Conservation (phyloP, 2,888 invertebrate genomes). For the Drosophila robusta region DNA sequence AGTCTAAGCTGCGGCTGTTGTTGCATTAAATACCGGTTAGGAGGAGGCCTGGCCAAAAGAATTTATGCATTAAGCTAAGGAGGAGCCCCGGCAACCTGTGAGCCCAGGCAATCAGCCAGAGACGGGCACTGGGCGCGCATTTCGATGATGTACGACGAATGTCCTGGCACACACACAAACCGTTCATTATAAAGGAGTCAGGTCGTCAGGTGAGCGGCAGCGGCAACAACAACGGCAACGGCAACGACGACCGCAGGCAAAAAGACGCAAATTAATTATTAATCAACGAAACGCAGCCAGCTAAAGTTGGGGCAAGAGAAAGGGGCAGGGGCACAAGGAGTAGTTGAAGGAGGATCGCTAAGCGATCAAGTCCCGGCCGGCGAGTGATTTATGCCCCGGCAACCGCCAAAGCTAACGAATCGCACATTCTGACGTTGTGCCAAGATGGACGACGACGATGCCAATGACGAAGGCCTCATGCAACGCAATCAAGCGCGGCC, state of each 20-base stretch:
- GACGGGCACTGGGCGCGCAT: slow-evolving; percentile 51
- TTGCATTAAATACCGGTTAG: slow-evolving; percentile 71
- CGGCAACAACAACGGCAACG: slow-evolving; percentile 10
- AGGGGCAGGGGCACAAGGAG: slow-evolving; percentile 7
- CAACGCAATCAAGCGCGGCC: slow-evolving; percentile 64
- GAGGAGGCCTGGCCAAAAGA: slow-evolving; percentile 55
- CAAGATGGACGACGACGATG: slow-evolving; percentile 77
- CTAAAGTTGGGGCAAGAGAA: slow-evolving; percentile 20
- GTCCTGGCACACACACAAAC: slow-evolving; percentile 73
- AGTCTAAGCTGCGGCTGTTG: slow-evolving; percentile 31
- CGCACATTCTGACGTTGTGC: slow-evolving; percentile 73
- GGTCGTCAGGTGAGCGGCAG: slow-evolving; percentile 71
- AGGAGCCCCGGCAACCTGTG: slow-evolving; percentile 58
- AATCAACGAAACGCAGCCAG: slow-evolving; percentile 82
- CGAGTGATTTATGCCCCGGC: slow-evolving; percentile 76
- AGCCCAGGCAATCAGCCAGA: slow-evolving; percentile 68
- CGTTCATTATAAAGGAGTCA: slow-evolving; percentile 82
- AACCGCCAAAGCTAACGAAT: slow-evolving; percentile 77
- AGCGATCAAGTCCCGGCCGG: slow-evolving; percentile 43
- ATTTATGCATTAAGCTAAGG: slow-evolving; percentile 65
- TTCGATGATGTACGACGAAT: slow-evolving; percentile 79
- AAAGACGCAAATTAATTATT: slow-evolving; percentile 84
- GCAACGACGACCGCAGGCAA: slow-evolving; percentile 59
- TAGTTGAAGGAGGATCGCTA: slow-evolving; percentile 41
- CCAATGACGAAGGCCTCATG: slow-evolving; percentile 52